Base-by-base conservation (phyloP, 2,113 vertebrate genomes). In the Cyrtonyx montezumae region DNA sequence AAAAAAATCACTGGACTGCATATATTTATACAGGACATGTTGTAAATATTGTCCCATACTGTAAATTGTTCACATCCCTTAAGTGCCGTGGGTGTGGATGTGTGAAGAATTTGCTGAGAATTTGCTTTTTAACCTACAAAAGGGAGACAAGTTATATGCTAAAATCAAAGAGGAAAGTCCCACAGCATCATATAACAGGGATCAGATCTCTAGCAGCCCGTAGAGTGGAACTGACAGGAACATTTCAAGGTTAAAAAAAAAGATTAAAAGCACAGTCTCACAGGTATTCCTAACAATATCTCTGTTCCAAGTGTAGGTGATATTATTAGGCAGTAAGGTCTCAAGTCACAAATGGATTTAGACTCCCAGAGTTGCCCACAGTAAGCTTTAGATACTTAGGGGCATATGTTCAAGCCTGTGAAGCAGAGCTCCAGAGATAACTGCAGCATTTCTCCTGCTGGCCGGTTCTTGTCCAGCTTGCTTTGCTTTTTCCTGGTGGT, bases 181-280 rank as follows among this genome's bases (percentile, higher is more conserved):
- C 83, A 88, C 22, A 48, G 66, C 36, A 12, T 49, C 69, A 74
- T 45, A 5, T 9, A 76, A 71, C 2, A 70, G 28, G 28, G 37
- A 88, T 91, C 90, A 93, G 77, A 86, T 93, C 59, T 90, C 51
- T 48, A 67, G 46, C 21, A 86, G 68, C 28, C 65, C 58, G 9
- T 12, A 78, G 37, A 91, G 34, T 78, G 46, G 61, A 94, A 91
- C 46, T 36, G 69, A 91, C 56, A 86, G 61, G 58, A 94, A 93
- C 61, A 91, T 49, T 86, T 80, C 65, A 88, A 93, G 73, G 46
- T 67, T 67, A 67, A 88, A 94, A 93, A 70, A 69, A 65, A 46
- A 67, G 36, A 81, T 37, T 90, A 75, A 86, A 91, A 94, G 1
- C 14, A 36, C 8, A 61, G 69, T 80, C 86, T 96, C 83, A 81